Evolutionary conservation across 2,888 invertebrate genomes (phyloP).

Genomic region (Amblyjoppa fuscipennis): DNA sequence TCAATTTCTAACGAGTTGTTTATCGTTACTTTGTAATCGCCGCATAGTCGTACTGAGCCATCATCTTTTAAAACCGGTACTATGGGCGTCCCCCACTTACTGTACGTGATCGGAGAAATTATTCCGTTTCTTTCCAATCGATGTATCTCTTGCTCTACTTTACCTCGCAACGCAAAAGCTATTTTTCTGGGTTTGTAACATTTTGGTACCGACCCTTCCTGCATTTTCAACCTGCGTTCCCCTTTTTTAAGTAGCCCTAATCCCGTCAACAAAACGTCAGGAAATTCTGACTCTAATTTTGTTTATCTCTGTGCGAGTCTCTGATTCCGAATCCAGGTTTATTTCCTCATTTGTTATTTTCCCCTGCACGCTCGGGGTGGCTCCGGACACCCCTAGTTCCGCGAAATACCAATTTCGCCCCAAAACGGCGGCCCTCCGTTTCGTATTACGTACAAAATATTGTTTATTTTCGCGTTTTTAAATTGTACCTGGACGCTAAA

Average conservation of each 20-base stretch:
- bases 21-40: conserved; percentile 72
- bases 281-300: conserved; percentile 33
- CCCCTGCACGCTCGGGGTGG: neutral
- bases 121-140: conserved; percentile 55
- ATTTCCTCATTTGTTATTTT: conserved; percentile 21
- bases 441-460: too few relatives aligned
- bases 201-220: conserved; percentile 66
- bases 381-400: neutral
- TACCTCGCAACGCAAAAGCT: neutral
- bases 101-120: conserved; percentile 61
- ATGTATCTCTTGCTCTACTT: conserved; percentile 16
- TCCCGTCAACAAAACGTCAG: conserved; percentile 35
- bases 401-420: conserved; percentile 24
- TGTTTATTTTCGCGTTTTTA: too few relatives aligned
- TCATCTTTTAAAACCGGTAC: conserved; percentile 74
- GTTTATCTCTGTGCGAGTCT: neutral
- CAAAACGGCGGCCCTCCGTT: neutral
- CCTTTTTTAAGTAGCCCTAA: conserved; percentile 37
- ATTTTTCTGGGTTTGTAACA: conserved; percentile 57
- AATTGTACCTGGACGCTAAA: too few relatives aligned
- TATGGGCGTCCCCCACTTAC: conserved; percentile 76
- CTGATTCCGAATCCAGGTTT: neutral
- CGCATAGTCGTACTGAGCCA: conserved; percentile 74
- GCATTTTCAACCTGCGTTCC: conserved; percentile 27
- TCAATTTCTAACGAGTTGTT: conserved; percentile 64